Evolutionary conservation across 2,113 vertebrate species (phyloP).

Genomic region (Agapornis roseicollis): DNA sequence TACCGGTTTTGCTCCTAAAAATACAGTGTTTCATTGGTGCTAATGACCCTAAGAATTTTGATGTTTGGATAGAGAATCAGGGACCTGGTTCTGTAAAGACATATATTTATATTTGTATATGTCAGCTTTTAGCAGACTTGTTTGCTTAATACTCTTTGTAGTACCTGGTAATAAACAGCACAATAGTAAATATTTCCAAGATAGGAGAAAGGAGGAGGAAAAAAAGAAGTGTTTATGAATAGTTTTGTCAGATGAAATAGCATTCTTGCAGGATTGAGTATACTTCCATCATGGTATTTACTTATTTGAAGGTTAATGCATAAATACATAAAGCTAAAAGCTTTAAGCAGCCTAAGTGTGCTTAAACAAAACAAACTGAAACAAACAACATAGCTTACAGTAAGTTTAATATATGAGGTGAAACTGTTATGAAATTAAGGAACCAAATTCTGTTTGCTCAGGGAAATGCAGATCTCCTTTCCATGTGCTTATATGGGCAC

Average conservation of each 20-base stretch:
- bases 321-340: not conserved
- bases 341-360: not conserved
- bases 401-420: not conserved
- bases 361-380: not conserved
- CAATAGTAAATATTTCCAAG: not conserved
- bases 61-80: not conserved
- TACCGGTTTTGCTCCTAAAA: not conserved
- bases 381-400: not conserved
- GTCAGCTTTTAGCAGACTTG: not conserved
- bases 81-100: not conserved
- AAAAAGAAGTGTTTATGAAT: not conserved
- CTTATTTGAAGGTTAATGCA: constrained; percentile 10
- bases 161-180: not conserved
- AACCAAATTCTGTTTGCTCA: not conserved
- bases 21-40: not conserved
- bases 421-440: not conserved
- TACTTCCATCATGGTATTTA: not conserved
- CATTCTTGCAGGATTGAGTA: not conserved
- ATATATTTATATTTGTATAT: not conserved
- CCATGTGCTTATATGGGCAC: not conserved
- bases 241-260: not conserved
- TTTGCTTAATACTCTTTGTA: not conserved
- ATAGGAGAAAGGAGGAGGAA: not conserved
- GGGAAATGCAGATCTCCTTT: not conserved
- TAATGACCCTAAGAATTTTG: not conserved